Conservation (phyloP, 2,888 invertebrate species). For the Anoplius nigerrimus region DNA sequence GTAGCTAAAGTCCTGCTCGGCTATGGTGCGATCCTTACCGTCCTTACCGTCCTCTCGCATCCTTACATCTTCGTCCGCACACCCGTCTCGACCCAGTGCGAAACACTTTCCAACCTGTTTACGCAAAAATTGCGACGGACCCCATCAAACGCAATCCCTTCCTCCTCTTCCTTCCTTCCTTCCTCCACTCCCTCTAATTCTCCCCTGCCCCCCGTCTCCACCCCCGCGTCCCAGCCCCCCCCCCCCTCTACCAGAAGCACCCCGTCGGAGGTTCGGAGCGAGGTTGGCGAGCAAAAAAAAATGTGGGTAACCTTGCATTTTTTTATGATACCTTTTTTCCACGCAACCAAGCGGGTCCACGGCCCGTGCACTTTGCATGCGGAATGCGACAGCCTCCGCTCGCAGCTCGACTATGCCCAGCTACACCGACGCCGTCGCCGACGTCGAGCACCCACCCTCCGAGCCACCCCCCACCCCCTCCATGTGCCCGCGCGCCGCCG, state of each 20-base stretch:
- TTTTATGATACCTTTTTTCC: constrained; percentile 60
- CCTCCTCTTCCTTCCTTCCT: background rate
- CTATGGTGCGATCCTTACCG: too few relatives aligned
- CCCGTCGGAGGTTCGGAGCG: constrained; percentile 26
- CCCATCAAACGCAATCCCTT: background rate
- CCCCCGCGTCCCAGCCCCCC: background rate
- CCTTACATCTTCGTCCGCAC: too few relatives aligned
- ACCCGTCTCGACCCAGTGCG: too few relatives aligned
- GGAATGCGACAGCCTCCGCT: constrained; percentile 56
- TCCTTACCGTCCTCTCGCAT: too few relatives aligned
- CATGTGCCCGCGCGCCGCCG: too few relatives aligned
- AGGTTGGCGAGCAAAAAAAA: constrained; percentile 56
- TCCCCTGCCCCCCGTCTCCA: background rate
- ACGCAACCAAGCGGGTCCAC: constrained; percentile 44
- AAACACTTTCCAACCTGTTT: too few relatives aligned
- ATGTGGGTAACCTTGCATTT: constrained; percentile 70
- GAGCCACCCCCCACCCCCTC: constrained; percentile 5
- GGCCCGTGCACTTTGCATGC: constrained; percentile 64
- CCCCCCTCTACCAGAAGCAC: constrained; percentile 25
- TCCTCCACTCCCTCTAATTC: background rate
- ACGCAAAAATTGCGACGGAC: too few relatives aligned
- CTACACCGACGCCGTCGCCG: background rate
- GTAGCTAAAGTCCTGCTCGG: too few relatives aligned
- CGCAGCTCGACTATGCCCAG: constrained; percentile 25
- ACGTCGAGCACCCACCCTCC: too few relatives aligned